Base-by-base conservation (phyloP, 2,888 invertebrate genomes). In the Nomada fucata region DNA sequence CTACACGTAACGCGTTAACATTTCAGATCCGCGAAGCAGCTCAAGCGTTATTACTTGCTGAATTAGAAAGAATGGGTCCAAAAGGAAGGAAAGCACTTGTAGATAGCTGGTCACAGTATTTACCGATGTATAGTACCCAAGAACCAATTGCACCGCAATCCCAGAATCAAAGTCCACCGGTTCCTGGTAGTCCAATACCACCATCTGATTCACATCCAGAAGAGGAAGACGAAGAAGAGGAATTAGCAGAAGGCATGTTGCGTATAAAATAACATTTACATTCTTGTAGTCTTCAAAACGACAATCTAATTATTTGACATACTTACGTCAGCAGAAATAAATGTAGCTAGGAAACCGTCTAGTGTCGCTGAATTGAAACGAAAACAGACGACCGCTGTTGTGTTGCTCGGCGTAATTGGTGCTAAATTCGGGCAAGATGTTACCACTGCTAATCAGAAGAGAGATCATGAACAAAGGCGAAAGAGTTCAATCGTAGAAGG, bases 381-480 rank as follows among this genome's bases (percentile, higher is more conserved):
- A 9, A 98, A 99, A 91, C 99, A 99, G 94, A 98, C 99, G 0
- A 99, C 99, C 0, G 98, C 99, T 0, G 98, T 99, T 0, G 98
- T 99, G 5, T 94, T 99, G 71, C 94, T 99, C 57, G 99, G 99
- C 0, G 99, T 99, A 0, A 98, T 99, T 72, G 99, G 99, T 0
- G 98, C 99, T 0, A 99, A 99, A 94, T 99, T 99, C 92, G 99
- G 99, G 0, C 98, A 98, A 92, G 99, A 99, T 92, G 97, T 99
- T 69, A 96, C 97, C 0, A 96, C 95, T 57, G 96, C 96, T 47
- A 95, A 95, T 89, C 96, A 96, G 88, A 94, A 95, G 65, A 94
- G 95, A 18, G 95, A 95, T 70, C 95, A 94, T 23, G 96, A 95
- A 87, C 93, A 94, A 53, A 95, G 96, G 85, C 95, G 96, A 79